Conservation (phyloP, 2,888 invertebrate species). For the Drosophila nigricruria region DNA sequence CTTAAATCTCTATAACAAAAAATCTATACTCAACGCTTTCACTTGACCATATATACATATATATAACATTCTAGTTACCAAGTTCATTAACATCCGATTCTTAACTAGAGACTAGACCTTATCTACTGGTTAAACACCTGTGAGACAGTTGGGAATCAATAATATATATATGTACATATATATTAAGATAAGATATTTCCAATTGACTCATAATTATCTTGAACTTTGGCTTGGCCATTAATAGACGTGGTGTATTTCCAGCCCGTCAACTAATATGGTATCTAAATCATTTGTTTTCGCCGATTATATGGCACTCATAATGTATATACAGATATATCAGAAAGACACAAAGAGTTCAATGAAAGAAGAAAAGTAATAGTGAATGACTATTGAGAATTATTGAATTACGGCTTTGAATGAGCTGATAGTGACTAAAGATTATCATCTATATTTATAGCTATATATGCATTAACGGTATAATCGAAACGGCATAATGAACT, state of each 20-base stretch:
- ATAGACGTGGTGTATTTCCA: constrained; percentile 5
- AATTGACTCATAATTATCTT: constrained; percentile 33
- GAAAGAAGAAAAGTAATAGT: constrained; percentile 19
- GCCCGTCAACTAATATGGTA: constrained; percentile 4
- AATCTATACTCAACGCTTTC: background rate
- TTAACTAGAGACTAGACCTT: constrained; percentile 1
- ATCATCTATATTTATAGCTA: constrained; percentile 12
- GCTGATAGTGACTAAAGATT: constrained; percentile 14
- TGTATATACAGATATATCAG: constrained; percentile 1
- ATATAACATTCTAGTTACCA: background rate
- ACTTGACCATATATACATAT: too few relatives aligned
- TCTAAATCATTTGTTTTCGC: background rate
- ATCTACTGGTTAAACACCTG: constrained; percentile 3
- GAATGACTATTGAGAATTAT: constrained; percentile 6
- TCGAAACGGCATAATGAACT: constrained; percentile 9
- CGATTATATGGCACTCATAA: constrained; percentile 21
- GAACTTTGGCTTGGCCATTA: constrained; percentile 31
- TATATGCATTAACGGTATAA: constrained; percentile 3
- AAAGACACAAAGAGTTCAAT: constrained; percentile 38
- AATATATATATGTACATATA: background rate
- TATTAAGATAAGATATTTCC: constrained; percentile 37
- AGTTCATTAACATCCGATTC: constrained; percentile 15
- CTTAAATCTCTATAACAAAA: too few relatives aligned
- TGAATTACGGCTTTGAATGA: constrained; percentile 37
- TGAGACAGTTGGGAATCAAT: constrained; percentile 27